Conservation (phyloP, 2,888 invertebrate species). For the Aethes cnicana region DNA sequence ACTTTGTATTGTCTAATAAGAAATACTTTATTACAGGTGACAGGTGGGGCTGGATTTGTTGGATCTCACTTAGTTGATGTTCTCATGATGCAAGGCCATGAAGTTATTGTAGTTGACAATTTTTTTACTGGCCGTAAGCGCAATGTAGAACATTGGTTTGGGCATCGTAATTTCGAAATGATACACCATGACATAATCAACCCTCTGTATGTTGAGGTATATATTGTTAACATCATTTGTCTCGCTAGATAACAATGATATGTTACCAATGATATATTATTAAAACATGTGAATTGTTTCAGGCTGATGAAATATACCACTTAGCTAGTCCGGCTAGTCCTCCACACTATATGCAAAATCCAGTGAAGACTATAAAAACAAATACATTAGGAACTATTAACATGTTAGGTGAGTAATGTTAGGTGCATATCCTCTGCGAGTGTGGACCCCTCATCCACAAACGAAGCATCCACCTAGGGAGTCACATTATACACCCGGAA, state of each 20-base stretch:
- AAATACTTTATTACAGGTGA: slow-evolving; percentile 84
- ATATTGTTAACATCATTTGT: neutral
- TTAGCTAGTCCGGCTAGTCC: slow-evolving; percentile 99
- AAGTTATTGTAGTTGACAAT: slow-evolving; percentile 98
- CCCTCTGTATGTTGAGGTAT: slow-evolving; percentile 94
- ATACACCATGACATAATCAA: slow-evolving; percentile 99
- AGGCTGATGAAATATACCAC: slow-evolving; percentile 98
- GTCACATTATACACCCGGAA: no score
- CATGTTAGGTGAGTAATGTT: slow-evolving; percentile 87
- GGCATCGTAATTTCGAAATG: slow-evolving; percentile 99
- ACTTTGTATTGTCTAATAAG: no score
- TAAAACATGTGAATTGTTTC: slow-evolving; percentile 38
- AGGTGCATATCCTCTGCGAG: neutral
- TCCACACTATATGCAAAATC: slow-evolving; percentile 99
- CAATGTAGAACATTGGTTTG: slow-evolving; percentile 99
- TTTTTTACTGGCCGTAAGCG: slow-evolving; percentile 98
- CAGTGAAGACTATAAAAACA: slow-evolving; percentile 99
- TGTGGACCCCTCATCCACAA: no score
- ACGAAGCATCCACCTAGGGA: no score
- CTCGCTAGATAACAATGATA: neutral
- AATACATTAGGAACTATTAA: slow-evolving; percentile 98
- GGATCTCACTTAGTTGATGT: slow-evolving; percentile 98
- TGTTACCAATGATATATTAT: neutral
- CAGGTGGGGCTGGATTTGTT: slow-evolving; percentile 99
- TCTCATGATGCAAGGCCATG: slow-evolving; percentile 97